A percentile compares a stretch with the other conserved stretches of the same genome.
These are phyloP conservation scores for Ennomos fuscantarius DNA, from an alignment of 2,888 invertebrate species.

Conservation along the genomic window DNA sequence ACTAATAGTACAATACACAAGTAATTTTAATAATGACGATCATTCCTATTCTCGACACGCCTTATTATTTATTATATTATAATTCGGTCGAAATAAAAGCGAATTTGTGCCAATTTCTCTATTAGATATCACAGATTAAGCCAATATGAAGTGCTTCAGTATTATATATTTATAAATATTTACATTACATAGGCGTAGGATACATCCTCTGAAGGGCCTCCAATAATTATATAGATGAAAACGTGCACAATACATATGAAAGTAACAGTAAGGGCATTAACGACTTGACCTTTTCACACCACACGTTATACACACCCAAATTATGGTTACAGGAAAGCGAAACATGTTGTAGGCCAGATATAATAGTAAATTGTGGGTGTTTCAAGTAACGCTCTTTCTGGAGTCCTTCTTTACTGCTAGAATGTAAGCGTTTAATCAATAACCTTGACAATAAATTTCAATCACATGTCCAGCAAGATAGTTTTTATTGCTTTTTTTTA, in stretches of 20 bases:
- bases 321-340: background rate
- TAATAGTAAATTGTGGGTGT: background rate
- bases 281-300: background rate
- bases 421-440: background rate
- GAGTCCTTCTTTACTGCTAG: background rate
- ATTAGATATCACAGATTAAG: conserved; percentile 80
- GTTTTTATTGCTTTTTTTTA: too few relatives aligned
- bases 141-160: conserved; percentile 63
- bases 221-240: conserved; percentile 28
- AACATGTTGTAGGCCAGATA: background rate
- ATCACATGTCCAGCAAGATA: background rate
- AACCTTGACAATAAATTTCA: background rate
- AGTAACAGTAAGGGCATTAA: conserved; percentile 1
- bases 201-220: conserved; percentile 14
- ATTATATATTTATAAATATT: conserved; percentile 32
- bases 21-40: background rate
- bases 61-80: conserved; percentile 27
- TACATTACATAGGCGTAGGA: conserved; percentile 30
- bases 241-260: conserved; percentile 3
- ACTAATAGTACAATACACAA: background rate
- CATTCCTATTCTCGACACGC: conserved; percentile 12
- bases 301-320: background rate
- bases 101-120: conserved; percentile 61
- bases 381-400: background rate
- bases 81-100: conserved; percentile 41